Percentiles rank a stretch among this genome's conserved stretches.
Conservation (phyloP, 2,888 invertebrate genomes). For the Hydraecia micacea region DNA sequence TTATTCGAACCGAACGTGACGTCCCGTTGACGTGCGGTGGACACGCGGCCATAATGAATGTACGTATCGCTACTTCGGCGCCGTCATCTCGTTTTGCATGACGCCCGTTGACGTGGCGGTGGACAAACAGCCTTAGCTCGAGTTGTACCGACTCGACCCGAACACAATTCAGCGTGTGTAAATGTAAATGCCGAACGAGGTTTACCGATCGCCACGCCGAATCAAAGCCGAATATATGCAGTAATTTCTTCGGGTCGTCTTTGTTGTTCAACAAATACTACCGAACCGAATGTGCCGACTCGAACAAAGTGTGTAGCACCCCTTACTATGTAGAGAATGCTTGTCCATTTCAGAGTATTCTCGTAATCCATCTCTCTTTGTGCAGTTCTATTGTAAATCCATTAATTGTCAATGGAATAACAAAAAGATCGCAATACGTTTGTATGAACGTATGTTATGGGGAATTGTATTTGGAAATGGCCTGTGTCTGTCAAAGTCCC, state of each 20-base stretch:
- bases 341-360: not conserved
- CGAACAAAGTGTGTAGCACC: not conserved
- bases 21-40: not conserved
- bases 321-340: not conserved
- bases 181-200: not conserved
- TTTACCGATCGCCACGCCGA: not conserved
- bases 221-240: not conserved
- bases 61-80: not conserved
- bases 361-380: not conserved
- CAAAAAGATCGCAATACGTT: not conserved
- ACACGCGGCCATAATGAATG: not conserved
- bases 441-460: not conserved
- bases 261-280: not conserved
- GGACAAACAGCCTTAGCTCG: not conserved
- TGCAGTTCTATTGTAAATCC: not conserved
- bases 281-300: not conserved
- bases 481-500: not conserved
- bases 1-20: not conserved
- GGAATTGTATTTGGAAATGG: not conserved
- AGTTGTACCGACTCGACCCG: too few species aligned
- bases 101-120: not conserved
- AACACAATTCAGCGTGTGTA: not conserved
- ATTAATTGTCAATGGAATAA: not conserved
- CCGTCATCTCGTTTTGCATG: not conserved
- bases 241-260: not conserved